Evolutionary conservation across 2,113 vertebrate species (phyloP), one percentile per base, ranked within the genome.

Genomic region (Psilopogon haemacephalus): DNA sequence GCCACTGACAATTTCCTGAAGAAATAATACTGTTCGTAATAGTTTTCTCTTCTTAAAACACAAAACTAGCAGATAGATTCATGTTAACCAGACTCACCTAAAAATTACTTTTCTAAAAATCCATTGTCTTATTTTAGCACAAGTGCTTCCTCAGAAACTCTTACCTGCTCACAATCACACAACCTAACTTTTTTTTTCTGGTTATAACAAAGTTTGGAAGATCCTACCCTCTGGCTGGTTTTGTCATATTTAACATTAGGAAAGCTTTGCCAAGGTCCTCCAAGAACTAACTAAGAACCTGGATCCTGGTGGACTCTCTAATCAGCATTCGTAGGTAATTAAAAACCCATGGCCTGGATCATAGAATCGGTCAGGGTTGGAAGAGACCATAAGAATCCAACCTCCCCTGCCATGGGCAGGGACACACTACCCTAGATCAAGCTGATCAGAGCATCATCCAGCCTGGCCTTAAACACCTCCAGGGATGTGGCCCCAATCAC

Each of bases 261-360:
- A 82, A 82, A 52, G 11, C 24, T 81, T 76, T 44, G 67, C 32
- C 8, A 50, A 62, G 14, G 33, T 84, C 38, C 23, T 71, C 20
- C 35, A 52, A 58, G 58, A 78, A 67, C 15, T 84, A 50, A 37
- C 21, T 24, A 60, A 40, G 19, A 71, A 72, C 33, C 16, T 67
- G 10, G 19, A 32, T 32, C 46, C 74, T 0, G 0, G 24, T 6
- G 1, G 23, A 58, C 2, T 30, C 52, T 50, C 42, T 50, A 76
- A 60, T 12, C n/a, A 84, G 23, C 21, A 38, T 8, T 44, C 16
- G 9, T 27, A 65, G 32, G 5, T 56, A 84, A 88, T 27, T 54
- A 64, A 84, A 84, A 54, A n/a, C 42, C 38, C 62, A 44, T 27
- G 15, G 48, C 54, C 9, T 64, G 9, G 32, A 67, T n/a, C n/a